Evolutionary conservation across 2,797 vertebrate species (phyloP), one percentile per base, ranked within the genome.

Genomic region (Pristis pectinata): DNA sequence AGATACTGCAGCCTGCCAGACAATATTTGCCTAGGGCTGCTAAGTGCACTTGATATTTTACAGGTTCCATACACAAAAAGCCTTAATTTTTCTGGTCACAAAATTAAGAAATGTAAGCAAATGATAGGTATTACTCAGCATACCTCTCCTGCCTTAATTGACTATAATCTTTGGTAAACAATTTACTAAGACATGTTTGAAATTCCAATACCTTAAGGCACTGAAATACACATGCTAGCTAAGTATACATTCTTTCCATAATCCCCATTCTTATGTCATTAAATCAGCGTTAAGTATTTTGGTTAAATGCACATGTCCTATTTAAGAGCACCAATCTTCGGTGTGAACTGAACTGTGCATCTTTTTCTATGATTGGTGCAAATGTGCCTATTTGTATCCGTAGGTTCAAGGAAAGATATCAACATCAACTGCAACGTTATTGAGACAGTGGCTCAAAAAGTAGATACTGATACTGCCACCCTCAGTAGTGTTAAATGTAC

Each of bases 1-100:
- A 76, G 92, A 94, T n/a, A 74, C 67, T 53, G 19, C 70, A 89
- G 92, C 30, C 92, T 53, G 72, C 72, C 92, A 56, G 41, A 34
- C 92, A 94, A 34, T 76, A 49, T 72, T 76, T 76, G 67, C 92
- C 44, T 34, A 11, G 2, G 72, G 70, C 92, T 94, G 92, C 44
- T 74, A 93, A 72, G 92, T 74, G 64, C 13, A 94, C 70, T 94
- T 72, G 70, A 94, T 70, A 74, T 76, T 74, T 94, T 44, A 74
- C 70, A 94, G 87, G 87, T 67, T 91, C 87, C 37, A 61, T 27
- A 91, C 72, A 49, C 24, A 94, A 56, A 93, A 76, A 9, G 7
- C 70, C 24, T 56, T 59, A 17, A 76, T 94, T 76, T 94, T 41
- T 76, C 3, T 94, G 92, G 41, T 53, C 72, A 74, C 30, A 15